Conservation (phyloP, 2,888 invertebrate genomes). For the Xanthia icteritia region DNA sequence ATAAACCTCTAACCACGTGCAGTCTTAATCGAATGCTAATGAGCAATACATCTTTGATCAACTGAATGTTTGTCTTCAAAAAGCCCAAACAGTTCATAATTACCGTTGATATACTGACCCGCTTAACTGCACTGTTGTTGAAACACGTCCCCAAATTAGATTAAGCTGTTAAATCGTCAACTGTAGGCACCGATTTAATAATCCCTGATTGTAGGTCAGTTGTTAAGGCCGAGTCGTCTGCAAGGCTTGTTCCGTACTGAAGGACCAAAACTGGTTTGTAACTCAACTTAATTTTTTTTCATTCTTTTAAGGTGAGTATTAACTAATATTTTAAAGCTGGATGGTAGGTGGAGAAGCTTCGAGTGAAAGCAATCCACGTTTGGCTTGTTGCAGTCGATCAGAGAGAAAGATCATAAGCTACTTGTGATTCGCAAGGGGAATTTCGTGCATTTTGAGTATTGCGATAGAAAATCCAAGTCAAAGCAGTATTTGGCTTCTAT, state of each 20-base stretch:
- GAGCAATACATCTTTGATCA: conserved; percentile 23
- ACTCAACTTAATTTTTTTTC: background rate
- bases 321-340: background rate
- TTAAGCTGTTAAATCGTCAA: conserved; percentile 67
- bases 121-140: conserved; percentile 58
- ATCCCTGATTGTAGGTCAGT: conserved; percentile 65
- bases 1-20: background rate
- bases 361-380: background rate
- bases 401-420: no score
- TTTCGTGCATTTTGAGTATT: background rate
- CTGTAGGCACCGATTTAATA: conserved; percentile 64
- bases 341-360: background rate
- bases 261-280: conserved; percentile 12
- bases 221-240: conserved; percentile 29
- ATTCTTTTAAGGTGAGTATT: background rate
- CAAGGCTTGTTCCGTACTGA: background rate
- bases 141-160: conserved; percentile 72
- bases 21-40: background rate
- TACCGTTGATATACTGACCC: conserved; percentile 45
- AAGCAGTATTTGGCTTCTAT: background rate
- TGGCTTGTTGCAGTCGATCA: background rate
- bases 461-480: background rate
- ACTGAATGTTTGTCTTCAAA: conserved; percentile 20
- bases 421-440: no score
- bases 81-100: conserved; percentile 24